Base-by-base conservation (phyloP, 2,888 invertebrate species). In the Troides aeacus region DNA sequence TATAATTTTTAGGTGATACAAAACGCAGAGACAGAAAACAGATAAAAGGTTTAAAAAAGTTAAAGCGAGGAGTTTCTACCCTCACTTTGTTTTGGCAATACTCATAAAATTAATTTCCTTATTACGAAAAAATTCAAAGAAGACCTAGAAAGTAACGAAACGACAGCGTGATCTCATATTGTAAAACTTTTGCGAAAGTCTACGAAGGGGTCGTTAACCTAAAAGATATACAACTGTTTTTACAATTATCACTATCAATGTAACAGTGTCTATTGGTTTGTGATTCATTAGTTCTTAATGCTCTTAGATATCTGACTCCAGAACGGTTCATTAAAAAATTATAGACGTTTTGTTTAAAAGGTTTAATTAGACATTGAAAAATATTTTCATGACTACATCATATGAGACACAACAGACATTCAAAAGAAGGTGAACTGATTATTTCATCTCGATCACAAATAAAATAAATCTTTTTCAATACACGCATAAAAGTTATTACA, bases 111-210 rank as follows among this genome's bases (percentile, higher is more conserved):
- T 60, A 8, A 7, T 65, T 69, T 65, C 64, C 65, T 65, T 57
- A 57, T 58, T 30, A 36, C 23, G 15, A 39, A 24, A 46, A 8
- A 23, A 58, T 68, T 60, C 60, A 8, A 39, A 21, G 62, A 63
- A 70, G 15, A 53, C 59, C 50, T 39, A 66, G 70, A 70, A 66
- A 70, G 70, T 64, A 66, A 60, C 60, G 63, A 63, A 70, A 60
- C 30, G 63, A 42, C 39, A 18, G 30, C 39, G n/a, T 70, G 70
- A 70, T 66, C 42, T 70, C 70, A 63, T 63, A 62, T 36, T 66
- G 70, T 39, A 73, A 73, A 72, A 71, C 53, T 64, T 58, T 69
- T 68, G 71, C 73, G 64, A 73, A 68, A 73, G 72, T 72, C 21
- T 36, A 36, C 36, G 10, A 46, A 53, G 50, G 60, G 70, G 70